Evolutionary conservation across 1,140 invertebrate species (phyloP).

Genomic region (Pachyrhynchus sulphureomaculatus): DNA sequence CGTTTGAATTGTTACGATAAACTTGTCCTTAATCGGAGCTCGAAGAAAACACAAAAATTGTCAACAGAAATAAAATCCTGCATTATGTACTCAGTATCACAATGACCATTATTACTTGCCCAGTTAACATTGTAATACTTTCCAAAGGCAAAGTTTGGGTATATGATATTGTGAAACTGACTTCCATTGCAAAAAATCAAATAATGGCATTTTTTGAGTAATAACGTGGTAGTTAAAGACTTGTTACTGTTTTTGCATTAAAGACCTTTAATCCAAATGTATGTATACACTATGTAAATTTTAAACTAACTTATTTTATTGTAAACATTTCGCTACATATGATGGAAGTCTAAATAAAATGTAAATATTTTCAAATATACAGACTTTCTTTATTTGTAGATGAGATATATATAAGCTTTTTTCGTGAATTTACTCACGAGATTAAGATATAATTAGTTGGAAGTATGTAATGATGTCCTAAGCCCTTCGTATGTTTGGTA

Average conservation of each 20-base stretch:
- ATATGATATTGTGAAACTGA: not conserved
- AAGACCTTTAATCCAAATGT: constrained; percentile 8
- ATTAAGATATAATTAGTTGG: constrained; percentile 1
- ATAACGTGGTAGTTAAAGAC: constrained; percentile 4
- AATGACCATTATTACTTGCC: no score
- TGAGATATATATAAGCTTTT: constrained; percentile 14
- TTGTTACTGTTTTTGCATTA: not conserved
- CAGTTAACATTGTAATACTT: no score
- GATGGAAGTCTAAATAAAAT: constrained; percentile 19
- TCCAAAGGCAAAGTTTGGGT: not conserved
- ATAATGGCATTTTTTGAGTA: not conserved
- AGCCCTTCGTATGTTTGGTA: not conserved
- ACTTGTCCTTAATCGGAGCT: no score
- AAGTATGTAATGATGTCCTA: not conserved
- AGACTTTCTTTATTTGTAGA: constrained; percentile 25
- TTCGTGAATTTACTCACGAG: constrained; percentile 29
- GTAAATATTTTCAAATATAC: constrained; percentile 18
- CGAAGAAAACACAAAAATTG: no score
- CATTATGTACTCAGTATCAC: no score
- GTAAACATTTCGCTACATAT: constrained; percentile 25
- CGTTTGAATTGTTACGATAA: no score
- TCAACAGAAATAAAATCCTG: no score
- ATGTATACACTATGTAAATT: constrained; percentile 10
- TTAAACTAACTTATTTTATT: constrained; percentile 13
- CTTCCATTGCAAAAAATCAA: not conserved